phyloP scores from a whole-genome alignment of 2,113 vertebrate species.

The Mormoops blainvillei region DNA sequence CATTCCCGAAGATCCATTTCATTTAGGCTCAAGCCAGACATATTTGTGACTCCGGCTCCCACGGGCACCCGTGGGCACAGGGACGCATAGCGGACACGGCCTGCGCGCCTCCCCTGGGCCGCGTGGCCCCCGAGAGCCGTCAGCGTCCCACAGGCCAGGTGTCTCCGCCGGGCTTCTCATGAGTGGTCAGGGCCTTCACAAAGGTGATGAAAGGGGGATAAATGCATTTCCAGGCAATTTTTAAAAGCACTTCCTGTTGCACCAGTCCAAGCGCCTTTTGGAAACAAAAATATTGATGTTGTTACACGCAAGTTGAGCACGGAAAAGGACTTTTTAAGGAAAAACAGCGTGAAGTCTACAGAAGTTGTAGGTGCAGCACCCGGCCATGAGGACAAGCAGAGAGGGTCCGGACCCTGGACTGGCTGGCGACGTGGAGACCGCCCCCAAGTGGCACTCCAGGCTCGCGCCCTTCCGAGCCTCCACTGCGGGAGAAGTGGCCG shows the following conservation, averaged over 20 bases:
- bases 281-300: not conserved
- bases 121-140: fast-evolving
- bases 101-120: fast-evolving
- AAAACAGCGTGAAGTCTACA: fast-evolving
- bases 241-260: not conserved
- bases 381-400: too few relatives aligned
- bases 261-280: not conserved
- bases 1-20: not conserved
- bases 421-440: too few relatives aligned
- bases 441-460: too few relatives aligned
- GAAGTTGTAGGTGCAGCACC: not conserved
- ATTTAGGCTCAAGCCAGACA: not conserved
- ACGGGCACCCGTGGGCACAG: too few relatives aligned
- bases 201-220: not conserved
- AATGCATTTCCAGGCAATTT: not conserved
- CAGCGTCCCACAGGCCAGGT: fast-evolving
- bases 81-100: too few relatives aligned
- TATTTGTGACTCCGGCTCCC: too few relatives aligned
- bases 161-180: fast-evolving
- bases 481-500: not conserved
- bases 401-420: too few relatives aligned
- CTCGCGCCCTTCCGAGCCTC: too few relatives aligned
- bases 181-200: not conserved
- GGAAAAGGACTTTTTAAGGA: not conserved
- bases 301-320: not conserved